These are phyloP conservation scores for Seira musarum DNA, from an alignment of 2,888 invertebrate species.

Conservation along the genomic window DNA sequence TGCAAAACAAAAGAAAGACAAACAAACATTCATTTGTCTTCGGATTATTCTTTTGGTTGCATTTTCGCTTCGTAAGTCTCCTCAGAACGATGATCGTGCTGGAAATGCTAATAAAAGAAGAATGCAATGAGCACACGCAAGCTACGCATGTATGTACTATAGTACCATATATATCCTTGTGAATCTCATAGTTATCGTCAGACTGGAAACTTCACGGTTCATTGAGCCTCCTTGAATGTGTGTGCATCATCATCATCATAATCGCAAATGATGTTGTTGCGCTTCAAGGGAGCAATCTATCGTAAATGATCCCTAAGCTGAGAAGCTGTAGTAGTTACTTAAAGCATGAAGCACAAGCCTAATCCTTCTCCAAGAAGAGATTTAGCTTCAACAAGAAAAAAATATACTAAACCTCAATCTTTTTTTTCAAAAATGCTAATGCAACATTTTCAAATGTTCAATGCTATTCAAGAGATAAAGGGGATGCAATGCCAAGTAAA, in stretches of 20 bases:
- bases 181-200: too few relatives aligned
- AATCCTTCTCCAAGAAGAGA: conserved; percentile 20
- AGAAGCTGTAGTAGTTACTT: too few relatives aligned
- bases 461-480: too few relatives aligned
- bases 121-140: neutral
- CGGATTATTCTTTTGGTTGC: neutral
- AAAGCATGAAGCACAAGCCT: conserved; percentile 8
- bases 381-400: too few relatives aligned
- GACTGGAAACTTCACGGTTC: neutral
- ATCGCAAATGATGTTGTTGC: conserved; percentile 5
- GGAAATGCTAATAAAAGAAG: conserved; percentile 1
- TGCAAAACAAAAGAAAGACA: neutral
- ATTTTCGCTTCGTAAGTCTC: too few relatives aligned
- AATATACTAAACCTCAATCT: too few relatives aligned
- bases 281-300: conserved; percentile 12
- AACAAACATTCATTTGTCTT: conserved; percentile 1
- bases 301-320: conserved; percentile 5
- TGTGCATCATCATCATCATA: conserved; percentile 7
- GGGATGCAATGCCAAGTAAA: too few relatives aligned
- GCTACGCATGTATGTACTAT: too few relatives aligned
- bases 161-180: too few relatives aligned
- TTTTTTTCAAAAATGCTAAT: too few relatives aligned
- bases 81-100: neutral
- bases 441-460: too few relatives aligned
- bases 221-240: conserved; percentile 6